Conservation (phyloP, 2,113 vertebrate genomes). For the Nicator chloris region DNA sequence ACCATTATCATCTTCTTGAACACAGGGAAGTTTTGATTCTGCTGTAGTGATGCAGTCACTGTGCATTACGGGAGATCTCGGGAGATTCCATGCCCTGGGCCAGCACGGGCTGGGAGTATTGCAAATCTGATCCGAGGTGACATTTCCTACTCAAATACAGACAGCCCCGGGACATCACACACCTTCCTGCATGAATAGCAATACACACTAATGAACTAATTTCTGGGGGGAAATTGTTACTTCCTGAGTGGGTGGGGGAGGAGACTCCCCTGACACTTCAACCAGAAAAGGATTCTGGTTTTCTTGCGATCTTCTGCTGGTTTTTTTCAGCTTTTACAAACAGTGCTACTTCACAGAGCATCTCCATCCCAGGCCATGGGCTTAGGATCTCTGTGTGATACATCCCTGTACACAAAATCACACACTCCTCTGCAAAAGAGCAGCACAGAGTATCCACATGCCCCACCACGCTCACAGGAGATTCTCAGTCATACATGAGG, state of each 20-base stretch:
- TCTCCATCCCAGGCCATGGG: background rate
- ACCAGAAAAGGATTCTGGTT: background rate
- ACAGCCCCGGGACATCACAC: slow-evolving; percentile 11
- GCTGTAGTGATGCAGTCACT: background rate
- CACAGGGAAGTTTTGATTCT: background rate
- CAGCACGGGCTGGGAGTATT: background rate
- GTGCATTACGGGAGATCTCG: slow-evolving; percentile 9
- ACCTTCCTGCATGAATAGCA: slow-evolving; percentile 28
- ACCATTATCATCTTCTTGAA: background rate
- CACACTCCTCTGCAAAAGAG: background rate
- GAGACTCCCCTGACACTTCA: background rate
- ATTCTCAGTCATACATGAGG: background rate
- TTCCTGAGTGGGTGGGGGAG: background rate
- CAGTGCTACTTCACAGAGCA: background rate
- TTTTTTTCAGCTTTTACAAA: background rate
- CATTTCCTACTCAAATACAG: slow-evolving; percentile 37
- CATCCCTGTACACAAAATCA: accelerated
- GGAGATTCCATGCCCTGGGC: background rate
- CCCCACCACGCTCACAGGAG: background rate
- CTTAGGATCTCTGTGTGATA: background rate
- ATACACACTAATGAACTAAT: slow-evolving; percentile 28
- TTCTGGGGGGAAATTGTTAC: background rate
- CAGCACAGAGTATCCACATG: no score
- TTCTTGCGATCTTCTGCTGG: background rate
- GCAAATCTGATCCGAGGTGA: slow-evolving; percentile 42